Evolutionary conservation across 2,113 vertebrate genomes (phyloP).

Genomic region (Psittacara wagleri): DNA sequence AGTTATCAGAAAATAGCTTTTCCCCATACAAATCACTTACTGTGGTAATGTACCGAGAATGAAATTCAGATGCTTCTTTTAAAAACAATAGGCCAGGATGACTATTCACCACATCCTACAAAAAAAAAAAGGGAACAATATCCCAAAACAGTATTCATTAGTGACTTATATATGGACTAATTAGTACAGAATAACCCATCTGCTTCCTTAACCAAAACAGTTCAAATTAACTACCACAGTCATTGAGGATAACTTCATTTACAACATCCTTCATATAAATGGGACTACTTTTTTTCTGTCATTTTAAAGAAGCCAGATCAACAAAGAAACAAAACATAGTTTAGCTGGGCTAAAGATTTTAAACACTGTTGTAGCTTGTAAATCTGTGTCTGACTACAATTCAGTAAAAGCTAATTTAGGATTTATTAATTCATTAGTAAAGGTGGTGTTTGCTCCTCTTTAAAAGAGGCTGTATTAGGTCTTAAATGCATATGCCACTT

Average conservation of each 20-base stretch:
- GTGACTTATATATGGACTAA: not conserved
- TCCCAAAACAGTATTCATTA: not conserved
- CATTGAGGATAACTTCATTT: not conserved
- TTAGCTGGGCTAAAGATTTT: not conserved
- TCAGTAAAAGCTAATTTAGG: not conserved
- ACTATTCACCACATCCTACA: slow-evolving; percentile 93
- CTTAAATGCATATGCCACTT: not conserved
- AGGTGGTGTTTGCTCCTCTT: not conserved
- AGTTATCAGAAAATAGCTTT: not conserved
- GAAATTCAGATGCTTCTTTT: slow-evolving; percentile 93
- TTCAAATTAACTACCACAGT: not conserved
- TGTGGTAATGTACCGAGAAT: slow-evolving; percentile 96
- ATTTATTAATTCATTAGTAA: not conserved
- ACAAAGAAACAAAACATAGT: not conserved
- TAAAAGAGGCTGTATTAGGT: not conserved
- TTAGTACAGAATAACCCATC: not conserved
- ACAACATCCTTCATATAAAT: not conserved
- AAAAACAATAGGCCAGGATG: slow-evolving; percentile 91
- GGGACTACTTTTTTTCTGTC: not conserved
- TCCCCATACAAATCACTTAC: slow-evolving; percentile 74
- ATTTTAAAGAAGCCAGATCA: not conserved
- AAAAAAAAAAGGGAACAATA: not conserved
- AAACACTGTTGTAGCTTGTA: not conserved
- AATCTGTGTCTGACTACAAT: not conserved
- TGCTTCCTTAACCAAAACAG: not conserved